Percentiles rank a stretch among this genome's conserved stretches.
Conservation (phyloP, 1,140 invertebrate species). For the Drosophila miranda region DNA sequence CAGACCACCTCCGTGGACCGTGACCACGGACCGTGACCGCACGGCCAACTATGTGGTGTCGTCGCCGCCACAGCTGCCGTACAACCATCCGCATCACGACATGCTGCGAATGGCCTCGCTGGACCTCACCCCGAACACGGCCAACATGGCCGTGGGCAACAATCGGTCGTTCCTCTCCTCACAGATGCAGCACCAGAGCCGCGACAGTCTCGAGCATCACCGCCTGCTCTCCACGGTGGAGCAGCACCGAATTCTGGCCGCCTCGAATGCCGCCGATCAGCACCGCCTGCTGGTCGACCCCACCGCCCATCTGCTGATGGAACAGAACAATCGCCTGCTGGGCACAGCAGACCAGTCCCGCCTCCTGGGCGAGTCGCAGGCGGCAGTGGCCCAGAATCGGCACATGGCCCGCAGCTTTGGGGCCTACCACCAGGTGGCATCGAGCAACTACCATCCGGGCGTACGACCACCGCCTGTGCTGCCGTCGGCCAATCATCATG, state of each 20-base stretch:
- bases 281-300: constrained; percentile 80
- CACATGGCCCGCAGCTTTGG: constrained; percentile 82
- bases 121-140: constrained; percentile 84
- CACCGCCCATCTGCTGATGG: constrained; percentile 80
- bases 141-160: constrained; percentile 76
- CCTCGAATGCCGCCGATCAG: constrained; percentile 79
- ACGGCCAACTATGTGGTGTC: constrained; percentile 81
- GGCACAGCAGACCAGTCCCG: constrained; percentile 75
- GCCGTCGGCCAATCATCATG: constrained; percentile 79
- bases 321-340: constrained; percentile 80
- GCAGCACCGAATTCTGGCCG: constrained; percentile 79
- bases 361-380: constrained; percentile 70
- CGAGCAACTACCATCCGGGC: constrained; percentile 81
- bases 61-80: constrained; percentile 80
- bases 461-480: constrained; percentile 77
- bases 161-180: constrained; percentile 81
- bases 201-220: constrained; percentile 79
- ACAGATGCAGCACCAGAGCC: constrained; percentile 81
- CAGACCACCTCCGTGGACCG: constrained; percentile 80
- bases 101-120: constrained; percentile 85
- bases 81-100: constrained; percentile 85
- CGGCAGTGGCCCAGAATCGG: constrained; percentile 74
- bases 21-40: no score
- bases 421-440: constrained; percentile 81
- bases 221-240: constrained; percentile 77